Evolutionary conservation across 2,888 invertebrate genomes (phyloP).

Genomic region (Acronicta leporina): DNA sequence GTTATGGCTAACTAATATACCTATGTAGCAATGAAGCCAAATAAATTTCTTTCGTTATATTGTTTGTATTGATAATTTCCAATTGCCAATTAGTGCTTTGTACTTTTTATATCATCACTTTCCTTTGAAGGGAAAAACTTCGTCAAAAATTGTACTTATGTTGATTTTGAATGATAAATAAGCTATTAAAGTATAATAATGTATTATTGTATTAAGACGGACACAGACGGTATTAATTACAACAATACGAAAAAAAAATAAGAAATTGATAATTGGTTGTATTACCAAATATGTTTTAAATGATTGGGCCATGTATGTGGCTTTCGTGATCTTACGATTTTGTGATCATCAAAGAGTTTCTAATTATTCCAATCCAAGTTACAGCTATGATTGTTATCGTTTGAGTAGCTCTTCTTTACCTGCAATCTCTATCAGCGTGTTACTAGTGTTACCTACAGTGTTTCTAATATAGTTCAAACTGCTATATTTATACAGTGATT

Average conservation of each 20-base stretch:
- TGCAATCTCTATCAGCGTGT: constrained; percentile 9
- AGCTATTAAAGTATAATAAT: too few species aligned
- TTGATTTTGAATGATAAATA: too few species aligned
- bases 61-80: too few species aligned
- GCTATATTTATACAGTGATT: constrained; percentile 55
- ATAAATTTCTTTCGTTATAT: not conserved
- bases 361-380: not conserved
- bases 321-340: too few species aligned
- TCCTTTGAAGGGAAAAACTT: not conserved
- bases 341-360: not conserved
- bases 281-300: not conserved
- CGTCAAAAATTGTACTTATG: too few species aligned
- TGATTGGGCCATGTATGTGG: not conserved
- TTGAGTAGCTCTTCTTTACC: constrained; percentile 20
- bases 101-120: too few species aligned
- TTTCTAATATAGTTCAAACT: constrained; percentile 39
- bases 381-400: constrained; percentile 10
- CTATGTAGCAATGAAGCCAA: constrained; percentile 37
- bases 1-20: constrained; percentile 39
- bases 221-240: too few species aligned
- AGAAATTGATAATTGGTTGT: too few species aligned
- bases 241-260: too few species aligned
- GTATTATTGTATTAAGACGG: too few species aligned
- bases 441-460: constrained; percentile 24
- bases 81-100: too few species aligned